phyloP scores from a whole-genome alignment of 2,113 vertebrate species.

The Mohoua ochrocephala region DNA sequence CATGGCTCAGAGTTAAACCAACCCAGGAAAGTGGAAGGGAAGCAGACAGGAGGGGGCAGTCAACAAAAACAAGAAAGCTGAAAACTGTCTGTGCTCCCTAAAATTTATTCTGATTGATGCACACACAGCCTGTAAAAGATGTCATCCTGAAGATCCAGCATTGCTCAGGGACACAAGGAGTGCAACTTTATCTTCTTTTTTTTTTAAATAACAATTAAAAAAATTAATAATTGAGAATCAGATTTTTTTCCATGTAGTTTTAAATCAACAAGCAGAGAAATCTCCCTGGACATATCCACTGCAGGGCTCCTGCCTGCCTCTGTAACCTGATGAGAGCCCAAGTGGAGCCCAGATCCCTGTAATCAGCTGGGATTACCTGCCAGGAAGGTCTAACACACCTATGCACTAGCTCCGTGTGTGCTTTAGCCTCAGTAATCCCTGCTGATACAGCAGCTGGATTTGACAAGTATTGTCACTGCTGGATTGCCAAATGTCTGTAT shows the following conservation, averaged over 20 bases:
- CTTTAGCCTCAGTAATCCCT: neutral
- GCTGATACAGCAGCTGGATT: neutral
- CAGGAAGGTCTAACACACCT: neutral
- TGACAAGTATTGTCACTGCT: neutral
- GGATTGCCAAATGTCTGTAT: neutral
- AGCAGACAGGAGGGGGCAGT: neutral
- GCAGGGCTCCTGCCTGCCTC: neutral
- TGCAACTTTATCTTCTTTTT: neutral
- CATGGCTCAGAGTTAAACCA: neutral
- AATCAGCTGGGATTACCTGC: neutral
- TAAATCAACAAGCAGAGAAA: neutral
- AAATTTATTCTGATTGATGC: neutral
- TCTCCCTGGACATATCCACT: neutral
- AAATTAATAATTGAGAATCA: neutral
- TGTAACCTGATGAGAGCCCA: neutral
- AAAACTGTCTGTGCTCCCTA: neutral
- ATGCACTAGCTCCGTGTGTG: rapidly evolving
- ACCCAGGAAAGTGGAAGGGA: neutral
- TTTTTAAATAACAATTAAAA: neutral
- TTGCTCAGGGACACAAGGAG: neutral
- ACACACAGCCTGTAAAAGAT: neutral
- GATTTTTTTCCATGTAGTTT: neutral
- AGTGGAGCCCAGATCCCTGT: neutral
- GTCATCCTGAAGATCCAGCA: neutral
- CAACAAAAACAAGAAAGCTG: neutral